phyloP scores from a whole-genome alignment of 1,140 invertebrate species.

The Atta texana region DNA sequence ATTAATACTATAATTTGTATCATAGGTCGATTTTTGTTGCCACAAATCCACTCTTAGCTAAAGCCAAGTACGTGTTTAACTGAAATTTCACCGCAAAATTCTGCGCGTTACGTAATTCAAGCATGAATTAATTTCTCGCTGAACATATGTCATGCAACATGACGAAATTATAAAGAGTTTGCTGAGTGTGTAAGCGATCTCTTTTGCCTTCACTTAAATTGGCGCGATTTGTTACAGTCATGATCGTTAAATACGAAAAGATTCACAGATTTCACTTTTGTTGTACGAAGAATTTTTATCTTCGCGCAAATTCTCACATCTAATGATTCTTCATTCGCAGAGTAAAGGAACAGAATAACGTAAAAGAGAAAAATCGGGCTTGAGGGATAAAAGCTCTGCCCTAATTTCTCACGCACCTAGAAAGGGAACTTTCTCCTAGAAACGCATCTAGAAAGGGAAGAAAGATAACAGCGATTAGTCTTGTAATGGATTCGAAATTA shows the following conservation, averaged over 20 bases:
- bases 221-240: neutral
- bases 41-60: conserved; percentile 4
- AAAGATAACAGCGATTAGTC: conserved; percentile 42
- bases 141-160: neutral
- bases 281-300: conserved; percentile 15
- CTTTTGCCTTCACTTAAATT: neutral
- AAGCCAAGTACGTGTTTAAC: neutral
- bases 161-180: conserved; percentile 7
- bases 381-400: conserved; percentile 27
- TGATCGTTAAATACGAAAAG: conserved; percentile 18
- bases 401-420: conserved; percentile 52
- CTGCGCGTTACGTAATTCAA: neutral
- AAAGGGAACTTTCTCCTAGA: neutral
- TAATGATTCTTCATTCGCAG: conserved; percentile 6
- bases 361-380: conserved; percentile 46
- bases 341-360: conserved; percentile 38
- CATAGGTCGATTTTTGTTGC: conserved; percentile 11
- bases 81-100: conserved; percentile 28
- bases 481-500: conserved; percentile 55
- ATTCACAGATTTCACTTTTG: conserved; percentile 28
- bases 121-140: conserved; percentile 20
- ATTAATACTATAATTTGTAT: conserved; percentile 60
- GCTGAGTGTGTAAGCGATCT: neutral
- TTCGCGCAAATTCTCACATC: neutral
- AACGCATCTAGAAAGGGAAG: conserved; percentile 9